Conservation (phyloP, 1,140 invertebrate species). For the Eupristina koningsbergeri region DNA sequence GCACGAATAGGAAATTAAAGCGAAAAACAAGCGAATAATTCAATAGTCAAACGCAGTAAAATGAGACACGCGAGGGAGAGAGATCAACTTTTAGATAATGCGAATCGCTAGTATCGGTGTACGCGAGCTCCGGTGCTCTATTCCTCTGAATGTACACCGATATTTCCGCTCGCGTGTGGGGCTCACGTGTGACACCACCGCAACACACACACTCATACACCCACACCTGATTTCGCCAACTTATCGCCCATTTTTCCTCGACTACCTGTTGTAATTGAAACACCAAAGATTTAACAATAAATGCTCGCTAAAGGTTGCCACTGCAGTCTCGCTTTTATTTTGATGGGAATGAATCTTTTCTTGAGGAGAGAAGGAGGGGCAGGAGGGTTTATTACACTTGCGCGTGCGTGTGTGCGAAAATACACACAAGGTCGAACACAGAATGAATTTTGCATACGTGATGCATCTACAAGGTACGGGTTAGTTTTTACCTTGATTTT, state of each 20-base stretch:
- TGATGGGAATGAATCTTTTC: not conserved
- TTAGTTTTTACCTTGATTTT: too few species aligned
- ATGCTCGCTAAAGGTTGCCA: not conserved
- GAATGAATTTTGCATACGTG: not conserved
- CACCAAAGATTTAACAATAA: not conserved
- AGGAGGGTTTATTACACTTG: not conserved
- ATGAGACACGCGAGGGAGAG: not conserved
- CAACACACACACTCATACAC: too few species aligned
- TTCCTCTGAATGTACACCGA: too few species aligned
- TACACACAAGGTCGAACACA: not conserved
- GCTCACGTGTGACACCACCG: not conserved
- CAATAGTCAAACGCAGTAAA: not conserved
- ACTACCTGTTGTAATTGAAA: not conserved
- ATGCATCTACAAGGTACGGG: not conserved
- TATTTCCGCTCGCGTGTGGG: too few species aligned
- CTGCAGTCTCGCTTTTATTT: not conserved
- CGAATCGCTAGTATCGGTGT: too few species aligned
- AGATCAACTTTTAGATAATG: not conserved
- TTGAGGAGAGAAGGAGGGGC: too few species aligned
- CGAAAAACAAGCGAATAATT: not conserved
- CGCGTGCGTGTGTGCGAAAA: too few species aligned
- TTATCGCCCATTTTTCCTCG: not conserved
- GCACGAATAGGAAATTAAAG: not conserved
- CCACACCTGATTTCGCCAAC: not conserved
- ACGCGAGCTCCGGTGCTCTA: too few species aligned